These are phyloP conservation scores for Eudasyphora cyanicolor DNA, from an alignment of 2,888 invertebrate genomes.

Conservation along the genomic window DNA sequence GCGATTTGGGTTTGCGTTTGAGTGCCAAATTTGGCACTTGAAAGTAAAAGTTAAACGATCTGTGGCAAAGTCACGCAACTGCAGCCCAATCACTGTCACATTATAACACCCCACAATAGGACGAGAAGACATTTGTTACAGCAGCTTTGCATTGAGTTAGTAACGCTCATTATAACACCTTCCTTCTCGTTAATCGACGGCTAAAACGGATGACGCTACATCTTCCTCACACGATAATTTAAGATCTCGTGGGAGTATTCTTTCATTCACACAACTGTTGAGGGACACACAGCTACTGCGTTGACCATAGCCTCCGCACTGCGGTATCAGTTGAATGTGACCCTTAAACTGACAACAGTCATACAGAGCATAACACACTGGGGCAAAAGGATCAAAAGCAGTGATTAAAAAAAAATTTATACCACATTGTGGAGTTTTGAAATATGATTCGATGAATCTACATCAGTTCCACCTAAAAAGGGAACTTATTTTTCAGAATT, in stretches of 20 bases:
- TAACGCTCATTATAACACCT: slow-evolving; percentile 59
- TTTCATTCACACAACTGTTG: slow-evolving; percentile 6
- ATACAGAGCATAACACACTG: background rate
- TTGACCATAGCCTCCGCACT: background rate
- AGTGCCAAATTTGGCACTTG: slow-evolving; percentile 74
- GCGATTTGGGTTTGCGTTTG: slow-evolving; percentile 74
- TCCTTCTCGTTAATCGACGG: background rate
- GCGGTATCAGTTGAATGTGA: background rate
- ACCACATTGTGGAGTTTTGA: too few species aligned
- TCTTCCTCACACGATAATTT: slow-evolving; percentile 9
- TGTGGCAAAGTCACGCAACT: slow-evolving; percentile 67
- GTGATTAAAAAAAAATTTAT: too few species aligned
- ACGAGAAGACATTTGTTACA: background rate
- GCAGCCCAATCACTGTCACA: slow-evolving; percentile 28
- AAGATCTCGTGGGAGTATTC: slow-evolving; percentile 73
- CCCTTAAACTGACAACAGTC: slow-evolving; percentile 1
- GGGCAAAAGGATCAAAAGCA: too few species aligned
- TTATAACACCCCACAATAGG: slow-evolving; percentile 13
- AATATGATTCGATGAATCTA: too few species aligned
- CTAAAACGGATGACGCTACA: slow-evolving; percentile 8
- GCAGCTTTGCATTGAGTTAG: slow-evolving; percentile 54
- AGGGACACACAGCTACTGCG: background rate
- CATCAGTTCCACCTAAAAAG: too few species aligned
- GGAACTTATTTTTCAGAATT: too few species aligned
- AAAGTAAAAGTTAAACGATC: slow-evolving; percentile 36